Evolutionary conservation across 1,140 invertebrate genomes (phyloP).

Genomic region (Diachasmimorpha longicaudata): DNA sequence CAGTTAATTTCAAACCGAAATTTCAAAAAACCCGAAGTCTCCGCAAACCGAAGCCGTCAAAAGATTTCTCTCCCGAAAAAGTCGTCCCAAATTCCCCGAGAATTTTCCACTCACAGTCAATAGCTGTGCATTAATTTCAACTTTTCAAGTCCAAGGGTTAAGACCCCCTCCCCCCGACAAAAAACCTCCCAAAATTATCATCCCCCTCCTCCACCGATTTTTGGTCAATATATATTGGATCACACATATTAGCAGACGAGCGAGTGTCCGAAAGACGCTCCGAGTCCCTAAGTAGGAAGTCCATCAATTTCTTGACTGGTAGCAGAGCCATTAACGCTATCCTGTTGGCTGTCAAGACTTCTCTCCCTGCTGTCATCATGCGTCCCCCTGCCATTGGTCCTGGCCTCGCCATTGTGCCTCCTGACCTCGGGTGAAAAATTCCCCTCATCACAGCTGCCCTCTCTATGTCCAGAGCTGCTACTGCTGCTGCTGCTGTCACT

Average conservation of each 20-base stretch:
- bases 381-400: slow-evolving; percentile 28
- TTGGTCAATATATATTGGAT: background rate
- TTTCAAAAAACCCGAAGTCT: no score
- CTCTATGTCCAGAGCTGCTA: slow-evolving; percentile 28
- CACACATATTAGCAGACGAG: background rate
- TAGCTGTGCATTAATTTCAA: no score
- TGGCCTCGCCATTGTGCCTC: slow-evolving; percentile 32
- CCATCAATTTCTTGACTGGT: slow-evolving; percentile 34
- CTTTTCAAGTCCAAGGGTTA: no score
- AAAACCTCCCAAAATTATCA: background rate
- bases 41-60: no score
- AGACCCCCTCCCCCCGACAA: no score
- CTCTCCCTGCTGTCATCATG: slow-evolving; percentile 51
- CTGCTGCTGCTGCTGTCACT: slow-evolving; percentile 53
- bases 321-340: slow-evolving; percentile 35
- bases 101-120: no score
- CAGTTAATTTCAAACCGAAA: no score
- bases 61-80: no score
- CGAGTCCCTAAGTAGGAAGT: slow-evolving; percentile 40
- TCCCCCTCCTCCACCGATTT: background rate
- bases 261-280: background rate
- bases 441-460: slow-evolving; percentile 33
- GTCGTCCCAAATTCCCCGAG: no score
- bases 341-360: slow-evolving; percentile 49
- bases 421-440: slow-evolving; percentile 11